Evolutionary conservation across 2,888 invertebrate species (phyloP).

Genomic region (Rugalucina vietnamica): DNA sequence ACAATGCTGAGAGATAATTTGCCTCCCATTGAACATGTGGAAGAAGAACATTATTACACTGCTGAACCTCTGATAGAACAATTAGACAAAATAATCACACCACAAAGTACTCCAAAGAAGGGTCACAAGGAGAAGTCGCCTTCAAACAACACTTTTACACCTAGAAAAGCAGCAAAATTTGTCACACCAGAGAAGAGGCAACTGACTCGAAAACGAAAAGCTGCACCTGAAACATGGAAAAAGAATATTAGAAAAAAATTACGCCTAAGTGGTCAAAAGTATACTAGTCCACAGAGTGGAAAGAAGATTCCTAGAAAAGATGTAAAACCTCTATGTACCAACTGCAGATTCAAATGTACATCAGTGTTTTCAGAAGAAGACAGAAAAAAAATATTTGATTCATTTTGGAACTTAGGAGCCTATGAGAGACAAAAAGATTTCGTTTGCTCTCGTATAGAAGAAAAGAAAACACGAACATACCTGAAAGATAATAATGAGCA

Average conservation of each 20-base stretch:
- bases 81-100: background rate
- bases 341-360: slow-evolving; percentile 37
- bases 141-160: slow-evolving; percentile 16
- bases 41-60: background rate
- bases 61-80: background rate
- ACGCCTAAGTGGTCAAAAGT: slow-evolving; percentile 36
- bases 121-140: background rate
- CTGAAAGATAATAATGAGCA: background rate
- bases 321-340: slow-evolving; percentile 19
- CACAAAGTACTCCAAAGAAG: background rate
- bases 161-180: slow-evolving; percentile 23
- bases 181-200: slow-evolving; percentile 26
- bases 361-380: slow-evolving; percentile 25
- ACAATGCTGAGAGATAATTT: background rate
- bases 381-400: slow-evolving; percentile 26
- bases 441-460: slow-evolving; percentile 27
- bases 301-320: slow-evolving; percentile 20
- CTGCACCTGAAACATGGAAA: slow-evolving; percentile 39
- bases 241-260: slow-evolving; percentile 49
- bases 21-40: background rate
- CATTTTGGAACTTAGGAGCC: slow-evolving; percentile 27
- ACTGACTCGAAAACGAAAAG: slow-evolving; percentile 30
- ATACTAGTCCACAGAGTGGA: slow-evolving; percentile 20
- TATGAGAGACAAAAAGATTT: slow-evolving; percentile 48
- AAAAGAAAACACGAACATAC: slow-evolving; percentile 30